Percentiles rank a stretch among this genome's conserved stretches.
phyloP scores from a whole-genome alignment of 2,888 invertebrate genomes.

The Anoncus sp. region DNA sequence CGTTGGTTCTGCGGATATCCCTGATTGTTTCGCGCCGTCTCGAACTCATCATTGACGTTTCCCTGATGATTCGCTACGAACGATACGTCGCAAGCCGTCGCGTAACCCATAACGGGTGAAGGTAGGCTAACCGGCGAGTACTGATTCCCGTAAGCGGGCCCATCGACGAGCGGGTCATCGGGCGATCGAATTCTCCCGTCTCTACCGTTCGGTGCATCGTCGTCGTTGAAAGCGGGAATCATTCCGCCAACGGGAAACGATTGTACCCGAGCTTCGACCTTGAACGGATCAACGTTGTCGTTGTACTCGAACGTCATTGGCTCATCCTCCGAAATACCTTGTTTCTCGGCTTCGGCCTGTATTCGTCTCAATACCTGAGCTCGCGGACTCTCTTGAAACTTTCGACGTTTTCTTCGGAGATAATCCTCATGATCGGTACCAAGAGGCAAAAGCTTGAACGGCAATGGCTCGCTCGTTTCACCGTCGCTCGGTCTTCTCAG shows the following conservation, averaged over 20 bases:
- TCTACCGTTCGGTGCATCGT: too few relatives aligned
- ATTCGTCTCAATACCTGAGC: constrained; percentile 27
- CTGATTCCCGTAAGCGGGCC: constrained; percentile 21
- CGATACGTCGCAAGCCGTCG: constrained; percentile 10
- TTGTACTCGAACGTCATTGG: not conserved
- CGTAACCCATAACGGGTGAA: constrained; percentile 21
- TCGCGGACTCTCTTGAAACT: constrained; percentile 30
- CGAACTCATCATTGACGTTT: constrained; percentile 19
- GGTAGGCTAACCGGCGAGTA: constrained; percentile 27
- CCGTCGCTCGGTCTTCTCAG: constrained; percentile 84
- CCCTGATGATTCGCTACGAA: not conserved
- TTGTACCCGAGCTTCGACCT: constrained; percentile 23
- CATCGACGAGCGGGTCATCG: constrained; percentile 15
- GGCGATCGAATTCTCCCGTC: constrained; percentile 42
- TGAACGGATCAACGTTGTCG: constrained; percentile 20
- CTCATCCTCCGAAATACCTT: constrained; percentile 1
- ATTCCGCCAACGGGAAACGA: constrained; percentile 13
- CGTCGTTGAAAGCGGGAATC: not conserved
- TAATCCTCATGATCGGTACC: constrained; percentile 35
- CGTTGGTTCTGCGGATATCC: constrained; percentile 6
- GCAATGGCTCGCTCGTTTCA: constrained; percentile 83
- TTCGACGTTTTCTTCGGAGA: constrained; percentile 51
- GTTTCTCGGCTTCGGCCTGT: constrained; percentile 39
- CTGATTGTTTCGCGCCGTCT: constrained; percentile 19
- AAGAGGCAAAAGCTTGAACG: constrained; percentile 83